Conservation (phyloP, 2,888 invertebrate species). For the Drosophila siamana region DNA sequence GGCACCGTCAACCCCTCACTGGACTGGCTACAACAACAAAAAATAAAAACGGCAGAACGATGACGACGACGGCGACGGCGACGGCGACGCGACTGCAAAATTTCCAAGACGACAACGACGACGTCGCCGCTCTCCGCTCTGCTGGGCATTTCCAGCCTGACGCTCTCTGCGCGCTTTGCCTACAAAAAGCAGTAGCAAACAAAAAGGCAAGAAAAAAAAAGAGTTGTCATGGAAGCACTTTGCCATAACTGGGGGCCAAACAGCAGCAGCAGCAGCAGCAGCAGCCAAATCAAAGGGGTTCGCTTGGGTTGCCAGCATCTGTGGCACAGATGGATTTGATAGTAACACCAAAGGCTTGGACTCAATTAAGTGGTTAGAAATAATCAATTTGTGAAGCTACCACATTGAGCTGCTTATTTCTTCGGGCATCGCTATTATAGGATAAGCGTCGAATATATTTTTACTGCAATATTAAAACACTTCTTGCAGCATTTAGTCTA, state of each 20-base stretch:
- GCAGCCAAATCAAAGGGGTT: too few relatives aligned
- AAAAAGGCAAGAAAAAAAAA: constrained; percentile 38
- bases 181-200: constrained; percentile 20
- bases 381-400: too few relatives aligned
- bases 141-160: constrained; percentile 61
- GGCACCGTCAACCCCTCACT: constrained; percentile 27
- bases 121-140: constrained; percentile 38
- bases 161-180: constrained; percentile 47
- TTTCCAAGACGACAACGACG: constrained; percentile 52
- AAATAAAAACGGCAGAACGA: constrained; percentile 18
- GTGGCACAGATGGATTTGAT: too few relatives aligned
- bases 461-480: too few relatives aligned
- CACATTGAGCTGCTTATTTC: too few relatives aligned
- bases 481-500: too few relatives aligned
- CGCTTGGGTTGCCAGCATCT: too few relatives aligned
- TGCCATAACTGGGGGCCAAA: constrained; percentile 10
- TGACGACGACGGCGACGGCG: constrained; percentile 16
- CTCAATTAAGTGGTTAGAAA: too few relatives aligned
- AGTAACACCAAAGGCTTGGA: too few relatives aligned
- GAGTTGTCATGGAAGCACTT: constrained; percentile 70
- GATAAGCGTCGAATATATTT: too few relatives aligned
- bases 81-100: constrained; percentile 52
- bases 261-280: constrained; percentile 37
- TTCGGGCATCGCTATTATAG: too few relatives aligned
- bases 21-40: constrained; percentile 5